Conservation (phyloP, 2,113 vertebrate genomes). For the Corvus moneduloides region DNA sequence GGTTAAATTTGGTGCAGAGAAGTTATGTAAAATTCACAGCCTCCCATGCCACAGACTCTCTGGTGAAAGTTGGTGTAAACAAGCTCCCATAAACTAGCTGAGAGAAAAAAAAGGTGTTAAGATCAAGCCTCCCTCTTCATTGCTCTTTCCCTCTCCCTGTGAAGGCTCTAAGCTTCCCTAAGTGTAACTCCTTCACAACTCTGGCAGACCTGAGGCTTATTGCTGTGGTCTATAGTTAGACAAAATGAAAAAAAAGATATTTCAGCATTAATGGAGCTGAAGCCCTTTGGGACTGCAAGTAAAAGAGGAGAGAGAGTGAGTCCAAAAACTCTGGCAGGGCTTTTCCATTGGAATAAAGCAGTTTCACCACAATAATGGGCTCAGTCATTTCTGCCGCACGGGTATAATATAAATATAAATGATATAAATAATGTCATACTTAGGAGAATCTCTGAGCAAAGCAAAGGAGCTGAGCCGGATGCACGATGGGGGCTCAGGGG, state of each 20-base stretch:
- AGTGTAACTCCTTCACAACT: not conserved
- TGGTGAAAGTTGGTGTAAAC: not conserved
- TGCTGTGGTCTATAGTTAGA: not conserved
- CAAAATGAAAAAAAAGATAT: not conserved
- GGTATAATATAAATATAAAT: not conserved
- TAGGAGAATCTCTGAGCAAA: not conserved
- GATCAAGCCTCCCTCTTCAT: not conserved
- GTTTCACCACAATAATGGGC: not conserved
- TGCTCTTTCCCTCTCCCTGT: not conserved
- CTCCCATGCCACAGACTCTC: not conserved
- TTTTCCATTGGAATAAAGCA: not conserved
- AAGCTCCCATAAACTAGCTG: not conserved
- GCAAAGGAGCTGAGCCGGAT: fast-evolving
- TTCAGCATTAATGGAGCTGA: not conserved
- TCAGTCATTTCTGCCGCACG: not conserved
- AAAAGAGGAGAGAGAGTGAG: not conserved
- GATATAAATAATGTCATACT: not conserved
- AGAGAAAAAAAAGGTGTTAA: fast-evolving
- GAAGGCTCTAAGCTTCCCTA: not conserved
- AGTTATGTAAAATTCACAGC: not conserved
- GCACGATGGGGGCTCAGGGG: fast-evolving
- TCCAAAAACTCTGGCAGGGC: not conserved
- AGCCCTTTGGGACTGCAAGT: not conserved
- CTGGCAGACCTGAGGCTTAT: not conserved
- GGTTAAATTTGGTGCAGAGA: not conserved